Evolutionary conservation across 30 jellyfish, hydroid and myxozoan genomes (phyloP), one percentile per base, ranked within the genome.

Genomic region (Turritopsis dohrnii): DNA sequence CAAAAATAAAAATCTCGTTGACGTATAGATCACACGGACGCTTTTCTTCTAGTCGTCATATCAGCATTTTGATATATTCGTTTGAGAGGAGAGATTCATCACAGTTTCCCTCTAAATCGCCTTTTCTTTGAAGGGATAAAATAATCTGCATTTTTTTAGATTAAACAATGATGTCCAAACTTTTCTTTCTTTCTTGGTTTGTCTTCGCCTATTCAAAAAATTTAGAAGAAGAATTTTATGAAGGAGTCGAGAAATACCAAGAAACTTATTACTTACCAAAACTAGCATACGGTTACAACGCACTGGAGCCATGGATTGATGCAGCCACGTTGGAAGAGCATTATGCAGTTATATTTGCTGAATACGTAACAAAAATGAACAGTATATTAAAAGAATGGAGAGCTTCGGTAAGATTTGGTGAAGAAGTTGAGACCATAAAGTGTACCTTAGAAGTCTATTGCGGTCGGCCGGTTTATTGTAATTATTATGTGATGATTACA

Each of bases 381-480:
- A 71, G 84, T 1, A 94, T 94, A 8, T 80, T 91, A 89, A 73
- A 79, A 25, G 96, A 87, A 69, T 91, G 97, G 97, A 83, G 92
- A 79, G 91, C 74, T 23, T 91, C 97, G 84, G 97, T 91, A 81
- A 83, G n/a, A n/a, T n/a, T n/a, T n/a, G n/a, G n/a, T n/a, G n/a
- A n/a, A n/a, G n/a, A n/a, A n/a, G n/a, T n/a, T n/a, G n/a, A n/a
- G n/a, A n/a, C n/a, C n/a, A n/a, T n/a, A n/a, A n/a, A n/a, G n/a
- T n/a, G n/a, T n/a, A n/a, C n/a, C n/a, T n/a, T n/a, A n/a, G n/a
- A n/a, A n/a, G n/a, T n/a, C n/a, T n/a, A n/a, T n/a, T n/a, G n/a
- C n/a, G n/a, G n/a, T n/a, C n/a, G n/a, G n/a, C n/a, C n/a, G n/a
- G n/a, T n/a, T n/a, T n/a, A n/a, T n/a, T n/a, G n/a, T n/a, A n/a